Conservation (phyloP, 2,888 invertebrate genomes). For the Eupithecia tripunctaria region DNA sequence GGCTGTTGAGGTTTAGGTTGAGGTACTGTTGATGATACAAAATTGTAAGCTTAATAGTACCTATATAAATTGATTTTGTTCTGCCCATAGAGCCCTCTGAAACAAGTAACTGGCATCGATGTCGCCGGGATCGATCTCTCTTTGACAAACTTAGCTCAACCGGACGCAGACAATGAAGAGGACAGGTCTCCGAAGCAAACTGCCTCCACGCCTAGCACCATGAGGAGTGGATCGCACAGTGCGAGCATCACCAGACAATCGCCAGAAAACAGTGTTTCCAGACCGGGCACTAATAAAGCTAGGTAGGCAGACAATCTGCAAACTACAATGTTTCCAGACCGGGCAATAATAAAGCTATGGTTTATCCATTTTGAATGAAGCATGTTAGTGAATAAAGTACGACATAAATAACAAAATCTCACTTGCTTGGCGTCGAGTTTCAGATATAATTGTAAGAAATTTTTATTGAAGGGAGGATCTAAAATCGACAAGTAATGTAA, state of each 20-base stretch:
- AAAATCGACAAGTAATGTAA: too few species aligned
- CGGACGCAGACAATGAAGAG: slow-evolving; percentile 56
- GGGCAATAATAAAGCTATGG: too few species aligned
- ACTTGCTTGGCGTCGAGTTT: too few species aligned
- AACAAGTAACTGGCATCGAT: slow-evolving; percentile 54
- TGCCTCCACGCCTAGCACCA: slow-evolving; percentile 50
- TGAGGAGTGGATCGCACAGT: slow-evolving; percentile 51
- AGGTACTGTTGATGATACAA: background rate
- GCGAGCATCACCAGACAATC: slow-evolving; percentile 58
- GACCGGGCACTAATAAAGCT: slow-evolving; percentile 62
- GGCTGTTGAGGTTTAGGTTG: too few species aligned
- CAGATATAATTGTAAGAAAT: too few species aligned
- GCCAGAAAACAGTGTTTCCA: slow-evolving; percentile 49
- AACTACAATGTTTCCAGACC: too few species aligned
- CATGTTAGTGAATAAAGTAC: too few species aligned
- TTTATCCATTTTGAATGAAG: too few species aligned
- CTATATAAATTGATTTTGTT: background rate
- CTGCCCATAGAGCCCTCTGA: slow-evolving; percentile 62
- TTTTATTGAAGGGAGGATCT: too few species aligned
- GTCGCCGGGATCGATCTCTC: slow-evolving; percentile 52
- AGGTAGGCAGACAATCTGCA: slow-evolving; percentile 33
- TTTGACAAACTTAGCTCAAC: slow-evolving; percentile 50
- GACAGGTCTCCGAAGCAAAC: slow-evolving; percentile 46
- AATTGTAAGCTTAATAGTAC: background rate
- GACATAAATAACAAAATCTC: too few species aligned